Conservation (phyloP, 2,113 vertebrate species). For the Pogonocichla stellata region DNA sequence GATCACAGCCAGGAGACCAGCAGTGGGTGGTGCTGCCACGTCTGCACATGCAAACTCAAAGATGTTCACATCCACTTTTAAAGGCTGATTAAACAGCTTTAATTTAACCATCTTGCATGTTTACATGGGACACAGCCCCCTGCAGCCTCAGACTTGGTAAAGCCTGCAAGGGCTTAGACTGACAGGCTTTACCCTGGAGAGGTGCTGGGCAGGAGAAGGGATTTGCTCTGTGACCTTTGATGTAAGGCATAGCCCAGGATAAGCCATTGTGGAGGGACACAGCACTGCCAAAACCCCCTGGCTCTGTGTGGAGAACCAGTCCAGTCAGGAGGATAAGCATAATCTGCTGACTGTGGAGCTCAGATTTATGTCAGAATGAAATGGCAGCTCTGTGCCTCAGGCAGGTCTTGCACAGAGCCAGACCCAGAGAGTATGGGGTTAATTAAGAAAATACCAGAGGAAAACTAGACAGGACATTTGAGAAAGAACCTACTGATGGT, state of each 20-base stretch:
- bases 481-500: background rate
- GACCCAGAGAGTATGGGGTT: background rate
- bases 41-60: background rate
- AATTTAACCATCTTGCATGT: background rate
- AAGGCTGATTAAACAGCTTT: background rate
- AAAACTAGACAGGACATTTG: background rate
- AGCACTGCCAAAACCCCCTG: background rate
- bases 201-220: background rate
- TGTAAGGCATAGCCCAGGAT: background rate
- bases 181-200: background rate
- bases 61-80: background rate
- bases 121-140: background rate
- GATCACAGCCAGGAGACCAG: background rate
- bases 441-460: background rate
- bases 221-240: background rate
- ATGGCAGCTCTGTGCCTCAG: background rate
- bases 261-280: accelerated
- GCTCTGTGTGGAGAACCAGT: background rate
- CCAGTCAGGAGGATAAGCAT: background rate
- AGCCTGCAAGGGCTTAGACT: background rate
- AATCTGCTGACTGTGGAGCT: background rate
- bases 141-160: background rate
- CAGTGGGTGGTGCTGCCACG: background rate
- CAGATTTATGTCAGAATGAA: background rate
- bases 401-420: background rate